Base-by-base conservation (phyloP, 2,113 vertebrate genomes). In the Tautogolabrus adspersus region DNA sequence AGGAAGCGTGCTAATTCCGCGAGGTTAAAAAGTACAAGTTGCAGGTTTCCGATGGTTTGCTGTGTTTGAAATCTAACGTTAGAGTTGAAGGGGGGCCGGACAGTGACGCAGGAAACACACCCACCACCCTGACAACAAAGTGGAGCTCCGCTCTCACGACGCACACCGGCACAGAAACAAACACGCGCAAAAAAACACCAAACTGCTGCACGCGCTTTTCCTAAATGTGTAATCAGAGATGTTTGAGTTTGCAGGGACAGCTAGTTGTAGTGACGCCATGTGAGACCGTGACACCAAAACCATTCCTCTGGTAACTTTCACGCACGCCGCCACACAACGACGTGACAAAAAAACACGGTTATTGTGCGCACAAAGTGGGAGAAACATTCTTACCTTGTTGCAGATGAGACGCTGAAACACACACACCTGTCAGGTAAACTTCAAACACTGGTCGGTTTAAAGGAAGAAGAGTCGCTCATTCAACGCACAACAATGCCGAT, bases 51-150 rank as follows among this genome's bases (percentile, higher is more conserved):
- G 4, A 21, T 22, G 19, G 12, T 7, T 6, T 40, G 2, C 38
- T 23, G 49, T 2, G 34, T 22, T 52, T 37, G 19, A 49, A 30
- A 12, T 44, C 1, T 6, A 12, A 40, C 13, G 13, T 2, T 12
- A 15, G 23, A 51, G 64, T 38, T 52, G 11, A 23, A 12, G 6
- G 38, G 51, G 49, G 65, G 74, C 44, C 10, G 73, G 64, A 3
- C 64, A 12, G 11, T 77, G 74, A 77, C 65, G 74, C 65, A 68
- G 51, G 10, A 46, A 60, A 77, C 74, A 77, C 74, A 77, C 74
- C 74, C 74, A 68, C 74, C 57, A 19, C 6, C 34, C 21, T 56
- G 13, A 66, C 52, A 37, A 61, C 71, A 44, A 16, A 63, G 70
- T 62, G 3, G 6, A 54, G 47, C n/a, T 26, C 26, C 19, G 37